Base-by-base conservation (phyloP, 2,888 invertebrate species). In the Acleris literana region DNA sequence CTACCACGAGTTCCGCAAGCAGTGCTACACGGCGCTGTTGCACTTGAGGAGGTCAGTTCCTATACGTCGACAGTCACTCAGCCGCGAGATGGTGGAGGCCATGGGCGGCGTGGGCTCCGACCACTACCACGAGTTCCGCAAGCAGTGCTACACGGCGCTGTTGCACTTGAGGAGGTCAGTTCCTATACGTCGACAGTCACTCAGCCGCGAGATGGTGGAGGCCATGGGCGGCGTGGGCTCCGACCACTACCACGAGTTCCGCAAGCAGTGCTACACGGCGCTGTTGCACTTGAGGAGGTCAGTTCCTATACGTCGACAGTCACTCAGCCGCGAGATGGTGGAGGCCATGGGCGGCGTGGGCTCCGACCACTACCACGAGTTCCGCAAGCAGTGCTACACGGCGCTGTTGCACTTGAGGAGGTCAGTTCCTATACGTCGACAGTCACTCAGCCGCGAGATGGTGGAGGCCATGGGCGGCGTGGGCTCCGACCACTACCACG, bases 161-260 rank as follows among this genome's bases (percentile, higher is more conserved):
- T 91, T 99, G 72, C 98, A 99, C 92, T 93, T 99, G 39, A 93
- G 99, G 71, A 95, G 97, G 96, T 96, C 16, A 44, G 59, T 46
- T 18, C 9, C 5, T 7, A 25, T 20, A 52, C 48, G 20, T 20
- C 20, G 20, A 20, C 20, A 20, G 20, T 20, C 20, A 20, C 94
- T 99, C 51, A 99, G 98, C 86, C 97, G 97, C 86, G 99, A 99
- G 93, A 99, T 99, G 99, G 98, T 99, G 20, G 99, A 99, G 80
- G 99, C 97, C 0, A 98, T 98, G 98, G 98, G 98, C 1, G 98
- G 98, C 0, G 94, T 97, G 0, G 95, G 95, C 82, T 96, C 97
- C 0, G 99, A 99, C 68, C 96, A 97, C 81, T 99, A 98, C 90
- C 97, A 98, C 76, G 96, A 97, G 85, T 99, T 99, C 90, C 93